Percentiles rank a stretch among this genome's conserved stretches.
Evolutionary conservation across 2,888 invertebrate genomes (phyloP).

Genomic region (Tetropium fuscum): DNA sequence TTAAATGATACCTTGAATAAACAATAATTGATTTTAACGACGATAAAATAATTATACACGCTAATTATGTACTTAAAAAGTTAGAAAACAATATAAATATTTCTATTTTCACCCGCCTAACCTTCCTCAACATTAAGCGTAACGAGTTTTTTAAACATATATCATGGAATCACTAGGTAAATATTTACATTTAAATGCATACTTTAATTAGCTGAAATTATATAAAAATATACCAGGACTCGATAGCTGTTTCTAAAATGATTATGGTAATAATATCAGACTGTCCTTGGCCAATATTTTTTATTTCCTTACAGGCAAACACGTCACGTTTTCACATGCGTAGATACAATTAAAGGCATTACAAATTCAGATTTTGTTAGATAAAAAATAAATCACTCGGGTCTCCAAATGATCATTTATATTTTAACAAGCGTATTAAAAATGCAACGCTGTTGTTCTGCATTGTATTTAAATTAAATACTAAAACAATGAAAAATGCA

Average conservation of each 20-base stretch:
- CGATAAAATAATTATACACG: constrained; percentile 18
- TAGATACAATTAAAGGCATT: constrained; percentile 15
- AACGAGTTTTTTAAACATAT: constrained; percentile 18
- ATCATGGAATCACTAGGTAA: constrained; percentile 15
- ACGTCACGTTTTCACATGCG: constrained; percentile 6
- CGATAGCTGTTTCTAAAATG: constrained; percentile 24
- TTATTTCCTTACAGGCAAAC: not conserved
- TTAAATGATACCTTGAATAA: constrained; percentile 21
- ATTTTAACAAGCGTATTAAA: too few relatives aligned
- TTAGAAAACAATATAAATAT: constrained; percentile 29
- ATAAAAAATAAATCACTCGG: not conserved
- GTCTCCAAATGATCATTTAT: not conserved
- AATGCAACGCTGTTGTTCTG: too few relatives aligned
- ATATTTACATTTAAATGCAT: constrained; percentile 20
- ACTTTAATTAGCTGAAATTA: constrained; percentile 23
- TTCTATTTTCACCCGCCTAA: constrained; percentile 25
- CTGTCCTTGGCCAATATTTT: constrained; percentile 33
- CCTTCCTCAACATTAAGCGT: constrained; percentile 30
- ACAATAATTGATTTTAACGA: constrained; percentile 12
- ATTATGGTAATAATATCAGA: constrained; percentile 30
- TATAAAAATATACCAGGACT: constrained; percentile 8
- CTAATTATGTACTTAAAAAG: constrained; percentile 19
- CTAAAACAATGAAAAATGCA: too few relatives aligned
- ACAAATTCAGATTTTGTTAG: constrained; percentile 8
- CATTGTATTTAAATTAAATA: too few relatives aligned